These are phyloP conservation scores for Montipora capricornis DNA, from an alignment of 64 coral and sea anemone species.

Conservation along the genomic window DNA sequence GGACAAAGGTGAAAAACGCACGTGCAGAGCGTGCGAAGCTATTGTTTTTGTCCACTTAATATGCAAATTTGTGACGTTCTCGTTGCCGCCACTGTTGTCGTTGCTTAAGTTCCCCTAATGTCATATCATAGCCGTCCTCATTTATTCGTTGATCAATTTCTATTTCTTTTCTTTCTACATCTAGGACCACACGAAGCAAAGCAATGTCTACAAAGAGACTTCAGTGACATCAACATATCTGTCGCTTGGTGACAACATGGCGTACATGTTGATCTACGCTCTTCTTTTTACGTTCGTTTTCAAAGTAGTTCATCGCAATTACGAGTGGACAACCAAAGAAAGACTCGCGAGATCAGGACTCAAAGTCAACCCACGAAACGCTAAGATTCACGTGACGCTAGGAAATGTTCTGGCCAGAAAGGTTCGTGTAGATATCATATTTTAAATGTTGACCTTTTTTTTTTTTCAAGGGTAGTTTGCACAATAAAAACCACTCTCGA, in stretches of 20 bases:
- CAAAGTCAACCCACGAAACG: conserved; percentile 80
- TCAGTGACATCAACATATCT: background rate
- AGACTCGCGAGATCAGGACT: conserved; percentile 76
- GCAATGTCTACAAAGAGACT: background rate
- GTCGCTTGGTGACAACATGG: background rate
- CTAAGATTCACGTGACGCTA: conserved; percentile 88
- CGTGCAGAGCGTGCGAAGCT: no score
- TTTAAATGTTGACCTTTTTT: background rate
- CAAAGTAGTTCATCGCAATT: conserved; percentile 79
- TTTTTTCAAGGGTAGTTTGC: no score
- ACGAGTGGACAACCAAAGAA: conserved; percentile 67
- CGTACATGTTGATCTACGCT: conserved; percentile 24
- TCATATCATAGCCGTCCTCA: no score
- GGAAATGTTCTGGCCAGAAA: conserved; percentile 77
- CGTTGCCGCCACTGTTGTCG: no score
- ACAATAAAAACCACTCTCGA: no score
- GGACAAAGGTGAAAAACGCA: no score
- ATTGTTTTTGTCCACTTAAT: no score
- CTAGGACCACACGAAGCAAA: background rate
- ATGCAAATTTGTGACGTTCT: no score
- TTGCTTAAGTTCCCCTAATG: no score
- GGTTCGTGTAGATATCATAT: conserved; percentile 20
- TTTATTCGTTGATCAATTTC: no score
- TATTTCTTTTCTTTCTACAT: background rate
- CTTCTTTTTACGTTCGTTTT: conserved; percentile 45